phyloP scores from a whole-genome alignment of 2,888 invertebrate species.

The Hydroisotoma schaefferi region DNA sequence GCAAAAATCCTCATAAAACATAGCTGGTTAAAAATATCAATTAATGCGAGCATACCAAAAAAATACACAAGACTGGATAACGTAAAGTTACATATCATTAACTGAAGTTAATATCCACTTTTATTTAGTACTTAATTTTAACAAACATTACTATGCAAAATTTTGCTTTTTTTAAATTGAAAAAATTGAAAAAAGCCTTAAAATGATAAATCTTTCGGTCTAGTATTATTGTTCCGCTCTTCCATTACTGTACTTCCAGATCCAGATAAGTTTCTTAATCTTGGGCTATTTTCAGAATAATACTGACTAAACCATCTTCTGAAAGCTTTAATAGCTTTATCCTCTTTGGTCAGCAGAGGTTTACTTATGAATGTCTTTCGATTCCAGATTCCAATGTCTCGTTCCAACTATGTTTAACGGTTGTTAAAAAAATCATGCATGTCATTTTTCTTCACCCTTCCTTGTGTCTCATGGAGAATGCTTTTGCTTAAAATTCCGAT shows the following conservation, averaged over 20 bases:
- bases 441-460: too few species aligned
- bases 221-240: neutral
- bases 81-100: too few species aligned
- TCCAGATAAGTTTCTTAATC: conserved; percentile 5
- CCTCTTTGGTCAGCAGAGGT: conserved; percentile 71
- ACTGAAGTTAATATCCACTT: neutral
- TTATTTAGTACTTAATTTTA: neutral
- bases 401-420: conserved; percentile 67
- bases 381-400: conserved; percentile 84
- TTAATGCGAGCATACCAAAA: too few species aligned
- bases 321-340: conserved; percentile 67
- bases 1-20: too few species aligned
- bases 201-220: neutral
- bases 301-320: conserved; percentile 84
- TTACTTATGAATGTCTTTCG: conserved; percentile 69
- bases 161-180: too few species aligned
- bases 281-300: conserved; percentile 69
- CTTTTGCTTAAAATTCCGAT: too few species aligned
- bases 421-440: too few species aligned
- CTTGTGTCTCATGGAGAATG: too few species aligned
- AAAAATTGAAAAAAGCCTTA: neutral
- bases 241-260: neutral
- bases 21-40: too few species aligned
- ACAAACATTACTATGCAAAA: neutral
- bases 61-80: too few species aligned